Conservation (phyloP, 2,113 vertebrate genomes). For the Forbesichthys papilliferus region DNA sequence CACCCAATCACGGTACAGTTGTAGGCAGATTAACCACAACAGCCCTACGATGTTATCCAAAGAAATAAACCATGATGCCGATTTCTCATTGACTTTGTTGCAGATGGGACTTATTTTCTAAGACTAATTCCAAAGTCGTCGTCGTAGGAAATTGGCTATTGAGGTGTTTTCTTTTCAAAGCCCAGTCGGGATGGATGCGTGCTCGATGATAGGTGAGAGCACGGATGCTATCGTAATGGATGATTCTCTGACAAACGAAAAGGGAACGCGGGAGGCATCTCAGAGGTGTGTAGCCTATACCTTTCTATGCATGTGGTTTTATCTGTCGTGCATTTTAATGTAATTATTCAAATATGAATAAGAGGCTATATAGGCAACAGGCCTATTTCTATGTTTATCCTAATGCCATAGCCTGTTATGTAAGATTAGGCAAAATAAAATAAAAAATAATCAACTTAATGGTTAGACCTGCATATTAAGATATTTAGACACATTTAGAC, state of each 20-base stretch:
- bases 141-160: not conserved
- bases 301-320: slow-evolving; percentile 9
- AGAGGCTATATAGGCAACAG: not conserved
- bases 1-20: slow-evolving; percentile 69
- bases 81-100: slow-evolving; percentile 31
- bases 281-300: slow-evolving; percentile 64
- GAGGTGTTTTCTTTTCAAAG: not conserved
- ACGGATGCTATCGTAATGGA: slow-evolving; percentile 72
- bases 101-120: slow-evolving; percentile 15
- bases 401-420: not conserved
- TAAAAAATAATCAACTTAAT: too few relatives aligned
- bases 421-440: too few relatives aligned
- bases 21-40: slow-evolving; percentile 62
- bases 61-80: slow-evolving; percentile 36
- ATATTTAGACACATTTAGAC: too few relatives aligned
- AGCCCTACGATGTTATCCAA: slow-evolving; percentile 47
- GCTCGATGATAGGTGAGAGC: slow-evolving; percentile 63
- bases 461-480: too few relatives aligned
- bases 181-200: slow-evolving; percentile 60
- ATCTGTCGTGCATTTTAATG: not conserved
- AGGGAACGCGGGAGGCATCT: slow-evolving; percentile 52
- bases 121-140: not conserved
- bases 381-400: not conserved
- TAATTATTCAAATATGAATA: not conserved
- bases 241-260: slow-evolving; percentile 61